Evolutionary conservation across 2,888 invertebrate genomes (phyloP), one percentile per base, ranked within the genome.

Genomic region (Encarsia formosa): DNA sequence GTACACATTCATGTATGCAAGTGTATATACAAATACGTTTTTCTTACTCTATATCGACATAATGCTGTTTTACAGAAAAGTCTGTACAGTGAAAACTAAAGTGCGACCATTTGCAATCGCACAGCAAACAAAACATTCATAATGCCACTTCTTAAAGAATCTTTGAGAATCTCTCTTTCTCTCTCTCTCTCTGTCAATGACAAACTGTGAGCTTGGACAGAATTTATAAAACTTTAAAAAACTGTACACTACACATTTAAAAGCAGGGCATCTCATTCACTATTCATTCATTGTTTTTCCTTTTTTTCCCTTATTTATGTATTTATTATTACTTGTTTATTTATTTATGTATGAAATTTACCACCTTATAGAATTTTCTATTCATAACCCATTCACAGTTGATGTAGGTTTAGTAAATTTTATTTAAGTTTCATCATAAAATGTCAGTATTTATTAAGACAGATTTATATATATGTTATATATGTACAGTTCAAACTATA

Each of bases 41-140:
- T 49, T 34, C 39, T 56, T 53, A 53, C 44, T 15, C 57, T 57
- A 57, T 57, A 57, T 57, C 57, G 54, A 54, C 57, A 57, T 55
- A 52, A 52, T 49, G 45, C 38, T 54, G 54, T 29, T 49, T 55
- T 57, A 55, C 34, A 52, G 39, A 43, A 45, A 46, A 49, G 29
- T 50, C 45, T 52, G 53, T 55, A 58, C 58, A 58, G 44, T 43
- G 51, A 50, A 54, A 49, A 48, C 55, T 53, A 56, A 52, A 34
- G 38, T 54, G 42, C 51, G 31, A 42, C 45, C 13, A 22, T 19
- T 23, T 39, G 42, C 15, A 20, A 49, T 42, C 37, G 45, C 51
- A 51, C 50, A 34, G 24, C 38, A 48, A 38, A 48, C 35, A 37
- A 39, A 52, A 56, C 52, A 56, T 53, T 53, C 41, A 53, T 56